Conservation (phyloP, 2,888 invertebrate species). For the Brenthis daphne region DNA sequence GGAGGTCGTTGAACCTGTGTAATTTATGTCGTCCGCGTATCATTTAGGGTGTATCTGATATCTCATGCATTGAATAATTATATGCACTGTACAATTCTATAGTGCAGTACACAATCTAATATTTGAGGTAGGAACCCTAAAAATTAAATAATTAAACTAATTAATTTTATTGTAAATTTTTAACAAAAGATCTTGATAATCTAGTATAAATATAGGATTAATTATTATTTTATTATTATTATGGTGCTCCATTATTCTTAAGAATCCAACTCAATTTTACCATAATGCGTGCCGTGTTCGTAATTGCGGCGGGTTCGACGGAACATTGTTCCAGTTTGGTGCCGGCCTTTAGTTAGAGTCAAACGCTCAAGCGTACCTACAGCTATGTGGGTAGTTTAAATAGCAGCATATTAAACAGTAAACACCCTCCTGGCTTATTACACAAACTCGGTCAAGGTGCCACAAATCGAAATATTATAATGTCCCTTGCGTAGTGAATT, state of each 20-base stretch:
- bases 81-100: conserved; percentile 14
- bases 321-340: conserved; percentile 27
- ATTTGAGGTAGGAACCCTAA: no score
- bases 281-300: conserved; percentile 22
- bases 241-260: conserved; percentile 20
- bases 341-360: conserved; percentile 9
- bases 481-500: conserved; percentile 53
- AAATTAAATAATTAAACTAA: no score
- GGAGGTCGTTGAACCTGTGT: conserved; percentile 65
- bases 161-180: no score
- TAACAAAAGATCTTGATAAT: no score
- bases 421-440: conserved; percentile 35
- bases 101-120: conserved; percentile 27
- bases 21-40: conserved; percentile 56
- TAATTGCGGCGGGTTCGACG: conserved; percentile 15
- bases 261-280: conserved; percentile 25
- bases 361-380: conserved; percentile 13
- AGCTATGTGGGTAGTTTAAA: conserved; percentile 44
- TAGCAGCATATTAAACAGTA: conserved; percentile 38
- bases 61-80: conserved; percentile 34
- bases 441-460: conserved; percentile 62
- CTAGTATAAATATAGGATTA: background rate
- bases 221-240: conserved; percentile 39
- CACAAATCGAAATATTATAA: conserved; percentile 42
- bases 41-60: conserved; percentile 57